phyloP scores from a whole-genome alignment of 2,888 invertebrate genomes.

The Monoplex corrugatus region DNA sequence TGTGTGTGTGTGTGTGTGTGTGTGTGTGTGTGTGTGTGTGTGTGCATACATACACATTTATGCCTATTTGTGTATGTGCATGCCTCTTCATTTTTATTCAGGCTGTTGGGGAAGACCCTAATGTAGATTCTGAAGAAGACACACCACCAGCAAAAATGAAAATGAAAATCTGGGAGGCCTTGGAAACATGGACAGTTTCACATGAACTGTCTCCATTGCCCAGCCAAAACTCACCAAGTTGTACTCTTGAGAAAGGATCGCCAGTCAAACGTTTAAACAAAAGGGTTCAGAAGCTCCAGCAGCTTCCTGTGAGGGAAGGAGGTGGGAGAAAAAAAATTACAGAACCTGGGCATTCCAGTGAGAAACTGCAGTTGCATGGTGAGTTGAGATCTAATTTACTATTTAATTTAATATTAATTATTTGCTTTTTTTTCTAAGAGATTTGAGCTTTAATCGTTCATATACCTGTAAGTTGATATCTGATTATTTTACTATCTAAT shows the following conservation, averaged over 20 bases:
- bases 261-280: background rate
- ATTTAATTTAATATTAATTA: too few relatives aligned
- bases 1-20: background rate
- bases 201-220: background rate
- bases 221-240: background rate
- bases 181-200: background rate
- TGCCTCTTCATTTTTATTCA: background rate
- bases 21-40: background rate
- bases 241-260: background rate
- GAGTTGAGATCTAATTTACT: too few relatives aligned
- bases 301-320: background rate
- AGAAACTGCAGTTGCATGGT: too few relatives aligned
- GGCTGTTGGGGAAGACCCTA: background rate
- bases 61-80: background rate
- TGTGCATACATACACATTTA: background rate
- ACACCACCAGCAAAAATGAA: background rate
- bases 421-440: too few relatives aligned
- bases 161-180: background rate
- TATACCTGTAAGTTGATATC: too few relatives aligned
- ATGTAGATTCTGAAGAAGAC: background rate
- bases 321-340: background rate
- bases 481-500: too few relatives aligned
- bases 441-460: too few relatives aligned
- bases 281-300: background rate
- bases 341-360: background rate